Evolutionary conservation across 2,888 invertebrate genomes (phyloP).

Genomic region (Pristionchus entomophagus): DNA sequence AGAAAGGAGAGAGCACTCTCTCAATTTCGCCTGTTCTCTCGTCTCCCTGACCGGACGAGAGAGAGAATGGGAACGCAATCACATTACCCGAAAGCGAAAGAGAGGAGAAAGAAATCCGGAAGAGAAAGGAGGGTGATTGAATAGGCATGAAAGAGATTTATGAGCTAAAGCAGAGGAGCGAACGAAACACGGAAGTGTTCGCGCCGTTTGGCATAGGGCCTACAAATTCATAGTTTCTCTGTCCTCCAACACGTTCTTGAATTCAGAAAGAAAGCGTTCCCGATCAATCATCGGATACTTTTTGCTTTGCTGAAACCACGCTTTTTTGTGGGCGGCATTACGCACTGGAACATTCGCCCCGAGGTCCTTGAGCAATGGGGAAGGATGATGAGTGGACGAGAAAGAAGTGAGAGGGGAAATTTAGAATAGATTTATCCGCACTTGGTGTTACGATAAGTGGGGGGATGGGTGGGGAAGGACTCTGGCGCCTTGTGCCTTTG

Average conservation of each 20-base stretch:
- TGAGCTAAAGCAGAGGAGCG: background rate
- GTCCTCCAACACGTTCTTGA: background rate
- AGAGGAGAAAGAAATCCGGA: too few species aligned
- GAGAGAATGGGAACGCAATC: background rate
- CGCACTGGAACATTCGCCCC: background rate
- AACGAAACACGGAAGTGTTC: background rate
- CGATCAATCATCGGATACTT: background rate
- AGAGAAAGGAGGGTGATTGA: background rate
- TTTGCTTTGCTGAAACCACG: background rate
- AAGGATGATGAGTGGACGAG: background rate
- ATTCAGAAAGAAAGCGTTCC: too few species aligned
- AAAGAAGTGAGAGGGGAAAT: slow-evolving; percentile 24
- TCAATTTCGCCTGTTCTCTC: too few species aligned
- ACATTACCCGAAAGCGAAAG: background rate
- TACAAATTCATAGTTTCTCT: background rate
- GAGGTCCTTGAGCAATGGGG: background rate
- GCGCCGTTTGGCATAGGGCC: background rate
- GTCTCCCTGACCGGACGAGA: too few species aligned
- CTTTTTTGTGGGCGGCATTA: background rate
- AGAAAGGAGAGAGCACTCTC: too few species aligned
- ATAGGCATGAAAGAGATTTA: background rate
- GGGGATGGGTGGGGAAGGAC: background rate
- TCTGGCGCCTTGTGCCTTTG: too few species aligned
- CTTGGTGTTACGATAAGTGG: background rate
- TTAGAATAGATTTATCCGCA: too few species aligned